Evolutionary conservation across 1,140 invertebrate genomes (phyloP), one percentile per base, ranked within the genome.

Genomic region (Lepidostoma basale): DNA sequence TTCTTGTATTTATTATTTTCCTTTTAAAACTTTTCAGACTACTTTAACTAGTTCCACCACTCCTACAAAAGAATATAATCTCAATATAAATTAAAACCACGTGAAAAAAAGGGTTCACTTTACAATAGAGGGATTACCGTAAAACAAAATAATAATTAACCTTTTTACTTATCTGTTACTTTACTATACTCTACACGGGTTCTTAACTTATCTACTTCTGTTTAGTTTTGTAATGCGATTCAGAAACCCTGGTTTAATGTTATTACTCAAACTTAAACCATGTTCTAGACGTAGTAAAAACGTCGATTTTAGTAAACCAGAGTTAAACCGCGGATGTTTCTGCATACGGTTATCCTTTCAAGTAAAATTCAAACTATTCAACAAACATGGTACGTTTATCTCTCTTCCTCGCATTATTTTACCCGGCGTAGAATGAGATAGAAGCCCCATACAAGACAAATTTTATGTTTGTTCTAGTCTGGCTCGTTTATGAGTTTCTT

Each of bases 281-380:
- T 1, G n/a, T 10, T 16, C 36, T 20, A n/a, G 18, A n/a, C n/a
- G n/a, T 33, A 20, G 25, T 26, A 20, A 33, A 33, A 36, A 56
- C 16, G 14, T 16, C 5, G n/a, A 30, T 14, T 56, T 56, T 18
- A 36, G 14, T 3, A 20, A 1, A 3, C 52, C 20, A 16, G 6
- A 14, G 16, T 10, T 56, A 56, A 56, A 33, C 52, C 52, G 52
- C 52, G 28, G 28, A 56, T 33, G 12, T 56, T 33, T 30, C 16
- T 18, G 52, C 30, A 56, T 36, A 56, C 1, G 52, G 28, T 30
- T 33, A 30, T 10, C 52, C 36, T 56, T 56, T 56, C 52, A 56
- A 20, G 26, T 56, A 30, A 56, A 54, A 56, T 56, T 56, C 26
- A 30, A 56, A 56, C 52, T 56, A 56, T 56, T 33, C 52, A 56